Evolutionary conservation across 30 jellyfish, hydroid and myxozoan genomes (phyloP), one percentile per base, ranked within the genome.

Genomic region (Phacellophora camtschatica): DNA sequence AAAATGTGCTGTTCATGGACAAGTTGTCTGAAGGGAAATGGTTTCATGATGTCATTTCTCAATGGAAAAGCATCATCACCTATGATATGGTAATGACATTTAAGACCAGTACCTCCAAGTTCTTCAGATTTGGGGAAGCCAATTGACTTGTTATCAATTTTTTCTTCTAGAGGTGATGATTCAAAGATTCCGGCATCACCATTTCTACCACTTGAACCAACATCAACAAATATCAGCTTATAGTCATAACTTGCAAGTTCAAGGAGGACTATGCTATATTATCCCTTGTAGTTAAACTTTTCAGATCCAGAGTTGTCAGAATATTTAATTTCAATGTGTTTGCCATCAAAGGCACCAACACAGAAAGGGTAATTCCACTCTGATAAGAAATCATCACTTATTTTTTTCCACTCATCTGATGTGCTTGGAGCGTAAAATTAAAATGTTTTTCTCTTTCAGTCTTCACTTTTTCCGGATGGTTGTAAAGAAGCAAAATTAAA

Each of bases 181-280:
- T 28, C 57, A 53, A 42, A 71, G 11, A 71, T 28, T 45, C 85
- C 85, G 49, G 85, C 85, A 71, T 71, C 85, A 42, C 73, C 85
- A 22, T 24, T 32, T 27, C 77, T 37, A 16, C 85, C 77, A 22
- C 42, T 11, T 5, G 85, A 30, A 45, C 85, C 85, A 28, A 71
- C 85, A 71, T 71, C 72, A 8, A 49, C 85, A 50, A 20, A 71
- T 23, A 71, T 15, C 23, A 43, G 49, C 35, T 71, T 71, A 45
- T 71, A 43, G 85, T 71, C 57, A 18, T 27, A 18, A 22, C 61
- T 51, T 13, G 49, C 73, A 22, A 43, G 20, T 37, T 66, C 82
- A 7, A 33, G 22, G n/a, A 67, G 82, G 20, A 67, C 12, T 2
- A 67, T 46, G 45, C 82, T 67, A 34, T 35, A 67, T 23, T 7